Percentiles rank a stretch among this genome's conserved stretches.
Evolutionary conservation across 2,888 invertebrate species (phyloP).

Genomic region (Parapristionchus giblindavisi): DNA sequence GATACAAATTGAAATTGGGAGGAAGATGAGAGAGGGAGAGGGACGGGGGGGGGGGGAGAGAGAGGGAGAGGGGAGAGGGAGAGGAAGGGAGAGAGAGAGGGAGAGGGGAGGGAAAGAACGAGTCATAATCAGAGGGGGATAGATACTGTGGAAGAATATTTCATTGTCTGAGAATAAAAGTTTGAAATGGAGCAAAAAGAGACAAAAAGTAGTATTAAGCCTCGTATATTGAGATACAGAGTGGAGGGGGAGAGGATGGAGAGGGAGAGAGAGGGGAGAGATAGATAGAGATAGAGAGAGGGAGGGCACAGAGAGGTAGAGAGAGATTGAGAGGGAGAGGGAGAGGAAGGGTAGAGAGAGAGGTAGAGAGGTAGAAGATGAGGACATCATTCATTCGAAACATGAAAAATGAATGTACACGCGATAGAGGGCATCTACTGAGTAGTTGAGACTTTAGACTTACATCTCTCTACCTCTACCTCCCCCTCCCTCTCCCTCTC

Average conservation of each 20-base stretch:
- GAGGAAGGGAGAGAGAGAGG: neutral
- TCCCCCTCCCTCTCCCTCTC: no score
- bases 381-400: neutral
- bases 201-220: no score
- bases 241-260: neutral
- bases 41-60: neutral
- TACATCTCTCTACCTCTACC: no score
- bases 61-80: neutral
- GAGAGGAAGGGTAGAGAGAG: neutral
- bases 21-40: neutral
- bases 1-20: neutral
- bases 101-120: neutral
- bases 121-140: no score
- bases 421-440: no score
- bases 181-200: no score
- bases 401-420: slow-evolving; percentile 36
- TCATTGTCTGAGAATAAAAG: no score
- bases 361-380: neutral
- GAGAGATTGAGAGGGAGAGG: neutral
- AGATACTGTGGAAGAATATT: no score
- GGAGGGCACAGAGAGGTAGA: neutral
- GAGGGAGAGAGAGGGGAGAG: neutral
- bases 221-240: neutral
- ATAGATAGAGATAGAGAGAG: neutral
- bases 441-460: no score